These are phyloP conservation scores for Galleria mellonella DNA, from an alignment of 1,140 invertebrate genomes.

Conservation along the genomic window DNA sequence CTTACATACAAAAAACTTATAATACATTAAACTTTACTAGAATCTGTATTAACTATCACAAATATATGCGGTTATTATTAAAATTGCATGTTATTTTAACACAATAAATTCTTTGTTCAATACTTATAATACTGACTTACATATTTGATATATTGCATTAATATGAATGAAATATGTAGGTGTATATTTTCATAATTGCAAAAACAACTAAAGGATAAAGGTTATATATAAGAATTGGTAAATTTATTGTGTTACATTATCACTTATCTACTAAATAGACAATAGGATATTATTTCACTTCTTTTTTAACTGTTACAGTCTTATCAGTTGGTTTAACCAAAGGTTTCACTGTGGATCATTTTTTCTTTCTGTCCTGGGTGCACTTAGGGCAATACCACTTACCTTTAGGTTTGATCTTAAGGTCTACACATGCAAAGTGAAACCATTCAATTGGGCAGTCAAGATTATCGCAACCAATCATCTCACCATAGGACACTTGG, in stretches of 20 bases:
- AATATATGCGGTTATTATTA: too few relatives aligned
- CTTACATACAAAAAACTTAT: too few relatives aligned
- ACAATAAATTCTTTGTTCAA: too few relatives aligned
- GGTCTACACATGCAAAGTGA: slow-evolving; percentile 97
- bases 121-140: too few relatives aligned
- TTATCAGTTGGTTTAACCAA: slow-evolving; percentile 46
- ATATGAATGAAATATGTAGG: too few relatives aligned
- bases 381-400: slow-evolving; percentile 99
- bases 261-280: slow-evolving; percentile 1
- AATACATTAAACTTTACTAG: too few relatives aligned
- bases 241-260: not conserved
- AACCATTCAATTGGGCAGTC: slow-evolving; percentile 98
- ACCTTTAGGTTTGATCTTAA: slow-evolving; percentile 98
- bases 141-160: too few relatives aligned
- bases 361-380: slow-evolving; percentile 89
- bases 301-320: slow-evolving; percentile 59
- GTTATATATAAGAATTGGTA: too few relatives aligned
- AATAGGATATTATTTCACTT: slow-evolving; percentile 40
- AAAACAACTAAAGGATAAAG: too few relatives aligned
- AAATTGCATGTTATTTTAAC: too few relatives aligned
- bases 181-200: too few relatives aligned
- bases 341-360: slow-evolving; percentile 76
- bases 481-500: slow-evolving; percentile 99
- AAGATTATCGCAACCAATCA: slow-evolving; percentile 99
- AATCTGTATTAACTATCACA: too few relatives aligned